Conservation (phyloP, 92 coral and sea anemone species). For the Epizoanthus stellaris region DNA sequence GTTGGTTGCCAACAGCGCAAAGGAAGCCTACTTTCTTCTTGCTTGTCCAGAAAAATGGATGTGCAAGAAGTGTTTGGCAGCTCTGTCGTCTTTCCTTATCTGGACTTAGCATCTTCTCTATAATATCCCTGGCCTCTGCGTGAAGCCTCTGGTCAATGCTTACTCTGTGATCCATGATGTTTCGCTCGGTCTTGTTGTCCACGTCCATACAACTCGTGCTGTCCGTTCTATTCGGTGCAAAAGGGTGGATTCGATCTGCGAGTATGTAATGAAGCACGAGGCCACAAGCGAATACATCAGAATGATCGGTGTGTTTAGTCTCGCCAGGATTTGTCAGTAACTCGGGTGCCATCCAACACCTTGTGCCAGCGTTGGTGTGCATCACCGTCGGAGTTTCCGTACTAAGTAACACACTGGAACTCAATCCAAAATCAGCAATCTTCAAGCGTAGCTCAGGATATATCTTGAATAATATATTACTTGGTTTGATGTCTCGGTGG, state of each 20-base stretch:
- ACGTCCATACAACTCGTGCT: not conserved
- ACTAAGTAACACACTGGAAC: conserved; percentile 19
- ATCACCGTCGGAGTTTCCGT: not conserved
- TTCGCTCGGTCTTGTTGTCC: conserved; percentile 44
- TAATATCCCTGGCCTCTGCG: conserved; percentile 58
- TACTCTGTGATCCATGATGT: conserved; percentile 22
- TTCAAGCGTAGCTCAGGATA: conserved; percentile 32
- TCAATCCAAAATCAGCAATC: conserved; percentile 61
- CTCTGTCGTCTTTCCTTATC: conserved; percentile 40
- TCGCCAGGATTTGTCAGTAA: conserved; percentile 12
- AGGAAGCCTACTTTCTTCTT: conserved; percentile 57
- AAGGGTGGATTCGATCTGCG: conserved; percentile 55
- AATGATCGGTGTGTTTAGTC: conserved; percentile 28
- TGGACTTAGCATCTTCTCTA: conserved; percentile 27
- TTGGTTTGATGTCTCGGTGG: conserved; percentile 68
- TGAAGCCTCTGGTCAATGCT: conserved; percentile 21
- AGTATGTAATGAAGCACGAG: conserved; percentile 55
- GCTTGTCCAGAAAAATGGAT: conserved; percentile 67
- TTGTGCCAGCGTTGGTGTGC: conserved; percentile 44
- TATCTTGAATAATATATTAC: conserved; percentile 50
- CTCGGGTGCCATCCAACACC: conserved; percentile 69
- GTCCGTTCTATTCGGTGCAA: conserved; percentile 1
- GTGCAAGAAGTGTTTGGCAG: conserved; percentile 33
- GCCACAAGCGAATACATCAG: conserved; percentile 59
- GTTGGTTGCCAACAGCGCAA: conserved; percentile 59